Percentiles rank a stretch among this genome's conserved stretches.
phyloP scores from a whole-genome alignment of 2,888 invertebrate genomes.

The Protonemura montana region DNA sequence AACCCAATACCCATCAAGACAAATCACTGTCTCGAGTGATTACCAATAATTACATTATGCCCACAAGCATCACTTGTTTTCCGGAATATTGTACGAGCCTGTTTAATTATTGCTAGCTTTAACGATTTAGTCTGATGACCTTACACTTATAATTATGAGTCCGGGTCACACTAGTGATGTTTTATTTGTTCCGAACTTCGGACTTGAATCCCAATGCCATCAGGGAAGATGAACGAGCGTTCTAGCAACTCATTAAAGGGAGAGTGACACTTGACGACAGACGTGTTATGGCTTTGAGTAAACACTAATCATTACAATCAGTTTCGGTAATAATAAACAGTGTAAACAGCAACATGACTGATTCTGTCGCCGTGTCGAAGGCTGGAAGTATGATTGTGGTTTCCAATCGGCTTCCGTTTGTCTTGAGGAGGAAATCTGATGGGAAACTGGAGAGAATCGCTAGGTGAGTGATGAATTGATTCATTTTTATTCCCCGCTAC shows the following conservation, averaged over 20 bases:
- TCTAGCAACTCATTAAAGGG: neutral
- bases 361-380: constrained; percentile 30
- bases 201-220: neutral
- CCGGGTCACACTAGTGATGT: constrained; percentile 31
- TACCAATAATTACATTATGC: neutral
- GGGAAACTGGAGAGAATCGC: constrained; percentile 80
- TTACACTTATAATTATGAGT: constrained; percentile 26
- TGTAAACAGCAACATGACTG: constrained; percentile 30
- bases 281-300: constrained; percentile 7
- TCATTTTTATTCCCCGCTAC: neutral
- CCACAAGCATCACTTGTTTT: neutral
- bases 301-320: constrained; percentile 5
- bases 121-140: constrained; percentile 26
- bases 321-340: constrained; percentile 12
- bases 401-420: constrained; percentile 89
- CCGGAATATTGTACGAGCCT: neutral
- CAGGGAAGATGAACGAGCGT: neutral
- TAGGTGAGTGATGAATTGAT: constrained; percentile 67
- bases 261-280: neutral
- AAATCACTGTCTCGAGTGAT: neutral
- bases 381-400: constrained; percentile 77
- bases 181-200: constrained; percentile 33
- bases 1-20: neutral
- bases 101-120: neutral
- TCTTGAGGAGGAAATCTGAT: constrained; percentile 78